Evolutionary conservation across 2,888 invertebrate species (phyloP), one percentile per base, ranked within the genome.

Genomic region (Andrena bicolor): DNA sequence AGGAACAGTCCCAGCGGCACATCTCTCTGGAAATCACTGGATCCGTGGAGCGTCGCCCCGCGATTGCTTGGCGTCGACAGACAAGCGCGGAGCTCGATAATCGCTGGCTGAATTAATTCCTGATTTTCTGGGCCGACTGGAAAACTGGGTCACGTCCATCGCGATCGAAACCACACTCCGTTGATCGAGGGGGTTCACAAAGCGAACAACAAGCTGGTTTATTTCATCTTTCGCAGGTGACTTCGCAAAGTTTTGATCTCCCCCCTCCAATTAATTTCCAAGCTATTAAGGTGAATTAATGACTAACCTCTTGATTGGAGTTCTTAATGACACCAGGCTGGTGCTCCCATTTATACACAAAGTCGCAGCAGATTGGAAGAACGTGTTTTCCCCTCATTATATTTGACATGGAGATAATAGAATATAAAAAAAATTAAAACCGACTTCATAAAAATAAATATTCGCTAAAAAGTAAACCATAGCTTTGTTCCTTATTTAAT

Each of bases 61-160:
- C 73, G 66, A 73, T 81, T 65, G 65, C 72, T 71, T 32, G 64
- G 41, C 49, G 53, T 41, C 77, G 66, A 70, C 64, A 56, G 70
- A 76, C 72, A 51, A 83, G 26, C 48, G n/a, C 64, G 58, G 30
- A 49, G 35, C 53, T 82, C 77, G 75, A 80, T 84, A 77, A 78
- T 82, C 75, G 73, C 53, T 48, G 78, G 35, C 70, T 58, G 69
- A 80, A 84, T 87, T 80, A 86, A 84, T 84, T 75, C 64, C 63
- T 70, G 69, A 82, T 82, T 84, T 87, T 73, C 75, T 75, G 49
- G 53, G 64, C 64, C 41, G 56, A 35, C 23, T 51, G 64, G 41
- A 70, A 80, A 80, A 78, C 80, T 30, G 41, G 70, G 69, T 41
- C 63, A 64, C 63, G 30, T 53, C 26, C 53, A 48, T 23, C 49